phyloP scores from a whole-genome alignment of 2,888 invertebrate species.

The Drosophila incognita region DNA sequence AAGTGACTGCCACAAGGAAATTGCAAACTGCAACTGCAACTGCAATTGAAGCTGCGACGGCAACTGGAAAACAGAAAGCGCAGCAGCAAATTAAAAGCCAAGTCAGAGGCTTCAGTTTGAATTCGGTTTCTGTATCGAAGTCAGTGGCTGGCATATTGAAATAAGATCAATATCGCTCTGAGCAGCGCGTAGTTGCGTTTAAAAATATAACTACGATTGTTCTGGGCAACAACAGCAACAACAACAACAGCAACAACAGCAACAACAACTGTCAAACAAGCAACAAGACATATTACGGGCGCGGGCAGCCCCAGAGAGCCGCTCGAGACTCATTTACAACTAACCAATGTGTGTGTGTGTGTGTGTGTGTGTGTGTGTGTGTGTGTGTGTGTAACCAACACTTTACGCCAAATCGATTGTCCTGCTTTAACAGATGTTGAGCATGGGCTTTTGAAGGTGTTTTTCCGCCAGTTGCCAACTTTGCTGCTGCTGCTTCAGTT shows the following conservation, averaged over 20 bases:
- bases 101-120: slow-evolving; percentile 42
- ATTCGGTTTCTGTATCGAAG: slow-evolving; percentile 31
- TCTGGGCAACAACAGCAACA: slow-evolving; percentile 46
- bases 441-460: slow-evolving; percentile 71
- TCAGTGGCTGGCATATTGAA: slow-evolving; percentile 72
- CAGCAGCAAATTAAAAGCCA: slow-evolving; percentile 71
- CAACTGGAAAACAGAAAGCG: slow-evolving; percentile 46
- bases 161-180: slow-evolving; percentile 75
- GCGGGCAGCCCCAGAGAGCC: slow-evolving; percentile 59
- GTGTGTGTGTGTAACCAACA: slow-evolving; percentile 53
- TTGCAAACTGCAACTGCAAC: slow-evolving; percentile 62
- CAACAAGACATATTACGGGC: slow-evolving; percentile 75
- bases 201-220: slow-evolving; percentile 78
- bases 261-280: slow-evolving; percentile 67
- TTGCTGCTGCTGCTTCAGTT: slow-evolving; percentile 29
- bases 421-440: slow-evolving; percentile 78
- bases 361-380: slow-evolving; percentile 10
- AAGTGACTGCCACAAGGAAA: slow-evolving; percentile 68
- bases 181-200: slow-evolving; percentile 78
- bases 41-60: slow-evolving; percentile 26
- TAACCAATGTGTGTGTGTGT: slow-evolving; percentile 56
- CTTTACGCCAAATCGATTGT: slow-evolving; percentile 75
- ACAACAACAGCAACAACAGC: slow-evolving; percentile 31
- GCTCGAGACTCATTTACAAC: slow-evolving; percentile 78
- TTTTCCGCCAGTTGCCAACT: slow-evolving; percentile 69